Evolutionary conservation across 2,888 invertebrate species (phyloP).

Genomic region (Cheilosia vulpina): DNA sequence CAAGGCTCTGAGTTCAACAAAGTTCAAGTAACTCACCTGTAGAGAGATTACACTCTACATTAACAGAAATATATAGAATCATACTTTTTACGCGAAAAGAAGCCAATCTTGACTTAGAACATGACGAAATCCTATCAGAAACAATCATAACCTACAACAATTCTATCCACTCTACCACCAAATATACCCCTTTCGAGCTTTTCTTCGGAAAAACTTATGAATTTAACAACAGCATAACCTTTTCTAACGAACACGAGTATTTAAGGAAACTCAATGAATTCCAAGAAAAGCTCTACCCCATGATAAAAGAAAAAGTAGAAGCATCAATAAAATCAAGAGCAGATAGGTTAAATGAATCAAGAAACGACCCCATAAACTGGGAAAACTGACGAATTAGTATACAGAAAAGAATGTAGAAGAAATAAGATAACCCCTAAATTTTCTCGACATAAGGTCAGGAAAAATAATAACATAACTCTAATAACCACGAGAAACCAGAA

Average conservation of each 20-base stretch:
- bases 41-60: too few species aligned
- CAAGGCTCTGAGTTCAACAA: conserved; percentile 53
- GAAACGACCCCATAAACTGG: conserved; percentile 34
- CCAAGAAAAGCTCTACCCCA: conserved; percentile 54
- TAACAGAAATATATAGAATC: too few species aligned
- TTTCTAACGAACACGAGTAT: conserved; percentile 34
- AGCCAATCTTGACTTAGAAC: too few species aligned
- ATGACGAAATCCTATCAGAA: too few species aligned
- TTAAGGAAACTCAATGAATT: conserved; percentile 33
- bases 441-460: conserved; percentile 53
- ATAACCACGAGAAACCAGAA: conserved; percentile 40
- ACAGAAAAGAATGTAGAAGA: conserved; percentile 68
- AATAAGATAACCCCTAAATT: conserved; percentile 66
- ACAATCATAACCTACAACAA: too few species aligned
- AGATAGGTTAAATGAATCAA: conserved; percentile 51
- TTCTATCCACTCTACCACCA: too few species aligned
- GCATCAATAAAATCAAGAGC: conserved; percentile 23
- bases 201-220: conserved; percentile 33
- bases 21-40: conserved; percentile 44
- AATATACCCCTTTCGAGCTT: conserved; percentile 37
- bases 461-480: conserved; percentile 53
- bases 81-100: too few species aligned
- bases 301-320: too few species aligned
- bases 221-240: conserved; percentile 26
- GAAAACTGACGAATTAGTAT: conserved; percentile 41